Percentiles rank a stretch among this genome's conserved stretches.
phyloP scores from a whole-genome alignment of 2,797 vertebrate species.

The Carcharodon carcharias region DNA sequence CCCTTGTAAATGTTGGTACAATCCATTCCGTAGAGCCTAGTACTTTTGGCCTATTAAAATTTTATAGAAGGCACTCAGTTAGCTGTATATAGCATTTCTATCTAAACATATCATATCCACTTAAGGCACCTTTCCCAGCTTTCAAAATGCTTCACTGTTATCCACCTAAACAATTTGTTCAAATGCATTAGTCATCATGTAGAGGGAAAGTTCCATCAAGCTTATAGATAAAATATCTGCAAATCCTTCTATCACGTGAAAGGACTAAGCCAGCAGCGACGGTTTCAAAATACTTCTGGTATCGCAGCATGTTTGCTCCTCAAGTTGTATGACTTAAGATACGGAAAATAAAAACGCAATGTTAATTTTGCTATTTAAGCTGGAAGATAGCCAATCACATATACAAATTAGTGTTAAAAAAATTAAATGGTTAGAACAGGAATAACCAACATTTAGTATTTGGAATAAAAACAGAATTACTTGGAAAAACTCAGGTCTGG shows the following conservation, averaged over 20 bases:
- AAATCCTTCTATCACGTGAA: not conserved
- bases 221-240: not conserved
- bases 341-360: not conserved
- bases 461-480: too few relatives aligned
- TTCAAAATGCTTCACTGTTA: not conserved
- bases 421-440: not conserved
- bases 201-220: not conserved
- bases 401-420: not conserved
- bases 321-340: too few relatives aligned
- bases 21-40: not conserved
- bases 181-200: not conserved
- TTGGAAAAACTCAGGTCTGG: too few relatives aligned
- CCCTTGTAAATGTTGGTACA: not conserved
- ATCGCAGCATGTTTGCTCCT: too few relatives aligned
- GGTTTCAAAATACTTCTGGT: not conserved
- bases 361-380: not conserved
- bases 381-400: not conserved
- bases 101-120: not conserved
- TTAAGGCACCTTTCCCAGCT: not conserved
- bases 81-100: not conserved
- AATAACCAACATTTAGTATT: too few relatives aligned
- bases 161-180: not conserved
- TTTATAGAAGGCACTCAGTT: not conserved
- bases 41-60: not conserved
- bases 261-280: not conserved